These are phyloP conservation scores for Bothrops jararaca DNA, from an alignment of 2,113 vertebrate species.

Conservation along the genomic window DNA sequence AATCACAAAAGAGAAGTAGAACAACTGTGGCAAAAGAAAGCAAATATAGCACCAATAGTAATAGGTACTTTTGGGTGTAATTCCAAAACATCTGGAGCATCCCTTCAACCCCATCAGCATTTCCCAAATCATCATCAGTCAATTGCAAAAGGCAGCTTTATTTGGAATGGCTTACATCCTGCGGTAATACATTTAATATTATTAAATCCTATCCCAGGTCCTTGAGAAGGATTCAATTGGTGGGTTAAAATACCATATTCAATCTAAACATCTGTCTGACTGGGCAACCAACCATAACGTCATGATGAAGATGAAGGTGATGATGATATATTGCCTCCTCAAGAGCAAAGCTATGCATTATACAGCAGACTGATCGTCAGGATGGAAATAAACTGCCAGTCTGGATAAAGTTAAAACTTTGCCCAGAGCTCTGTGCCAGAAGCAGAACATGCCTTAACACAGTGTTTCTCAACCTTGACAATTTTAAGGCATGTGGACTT, in stretches of 20 bases:
- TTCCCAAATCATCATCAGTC: background rate
- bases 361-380: slow-evolving; percentile 29
- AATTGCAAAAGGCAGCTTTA: background rate
- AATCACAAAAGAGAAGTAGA: slow-evolving; percentile 15
- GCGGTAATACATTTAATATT: background rate
- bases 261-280: background rate
- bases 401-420: slow-evolving; percentile 25
- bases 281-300: background rate
- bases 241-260: background rate
- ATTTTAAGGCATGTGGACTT: too few species aligned
- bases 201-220: background rate
- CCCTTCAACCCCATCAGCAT: background rate
- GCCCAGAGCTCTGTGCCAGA: background rate
- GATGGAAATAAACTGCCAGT: slow-evolving; percentile 45
- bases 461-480: too few species aligned
- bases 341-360: slow-evolving; percentile 43
- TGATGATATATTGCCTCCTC: slow-evolving; percentile 39
- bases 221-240: background rate
- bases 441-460: background rate
- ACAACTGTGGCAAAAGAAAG: background rate
- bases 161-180: background rate
- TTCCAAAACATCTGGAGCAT: background rate
- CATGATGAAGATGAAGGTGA: background rate
- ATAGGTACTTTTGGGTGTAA: background rate
- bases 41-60: background rate